These are phyloP conservation scores for Syrmaticus mikado DNA, from an alignment of 2,113 vertebrate genomes.

Conservation along the genomic window DNA sequence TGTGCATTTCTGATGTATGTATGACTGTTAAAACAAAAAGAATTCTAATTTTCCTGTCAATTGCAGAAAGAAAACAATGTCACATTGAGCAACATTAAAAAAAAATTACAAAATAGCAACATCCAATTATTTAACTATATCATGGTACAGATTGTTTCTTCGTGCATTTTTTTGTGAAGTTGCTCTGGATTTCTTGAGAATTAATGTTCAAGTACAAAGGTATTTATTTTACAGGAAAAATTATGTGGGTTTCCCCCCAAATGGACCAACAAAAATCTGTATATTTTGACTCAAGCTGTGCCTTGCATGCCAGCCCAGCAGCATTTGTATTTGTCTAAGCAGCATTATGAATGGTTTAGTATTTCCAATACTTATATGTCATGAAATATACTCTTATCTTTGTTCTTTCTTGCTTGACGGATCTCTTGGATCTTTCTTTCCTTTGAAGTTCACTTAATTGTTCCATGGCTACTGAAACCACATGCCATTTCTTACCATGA, in stretches of 20 bases:
- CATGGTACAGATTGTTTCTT: not conserved
- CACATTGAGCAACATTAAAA: not conserved
- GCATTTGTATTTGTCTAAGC: not conserved
- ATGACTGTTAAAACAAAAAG: slow-evolving; percentile 14
- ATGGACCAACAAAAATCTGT: not conserved
- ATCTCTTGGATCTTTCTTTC: not conserved
- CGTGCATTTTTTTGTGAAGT: not conserved
- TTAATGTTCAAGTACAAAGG: not conserved
- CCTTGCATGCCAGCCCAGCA: not conserved
- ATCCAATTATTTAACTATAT: not conserved
- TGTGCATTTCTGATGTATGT: not conserved
- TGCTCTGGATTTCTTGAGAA: not conserved
- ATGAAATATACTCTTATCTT: not conserved
- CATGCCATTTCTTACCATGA: not conserved
- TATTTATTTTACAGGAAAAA: not conserved
- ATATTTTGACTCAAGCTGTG: not conserved
- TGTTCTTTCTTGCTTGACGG: not conserved
- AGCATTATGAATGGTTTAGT: not conserved
- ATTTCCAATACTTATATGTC: not conserved
- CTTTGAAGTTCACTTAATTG: not conserved
- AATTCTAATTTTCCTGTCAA: slow-evolving; percentile 24
- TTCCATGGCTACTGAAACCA: not conserved
- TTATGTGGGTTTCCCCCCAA: not conserved
- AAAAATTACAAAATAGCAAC: slow-evolving; percentile 17
- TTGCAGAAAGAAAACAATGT: not conserved